Base-by-base conservation (phyloP, 2,113 vertebrate species). In the Hypanus sabinus region DNA sequence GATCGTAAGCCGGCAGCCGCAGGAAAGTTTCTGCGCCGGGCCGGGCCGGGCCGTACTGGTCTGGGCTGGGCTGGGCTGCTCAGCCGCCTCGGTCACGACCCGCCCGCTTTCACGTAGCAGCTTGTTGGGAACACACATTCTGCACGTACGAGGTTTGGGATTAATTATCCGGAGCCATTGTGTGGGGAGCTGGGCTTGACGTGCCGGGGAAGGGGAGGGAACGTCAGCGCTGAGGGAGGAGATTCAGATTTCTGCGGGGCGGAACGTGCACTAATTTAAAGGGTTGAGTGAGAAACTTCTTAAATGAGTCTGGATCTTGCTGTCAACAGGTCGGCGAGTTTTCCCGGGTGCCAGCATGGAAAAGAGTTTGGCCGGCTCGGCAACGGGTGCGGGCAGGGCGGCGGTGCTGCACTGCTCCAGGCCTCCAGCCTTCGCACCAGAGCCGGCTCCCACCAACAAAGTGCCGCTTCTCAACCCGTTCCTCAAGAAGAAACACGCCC, bases 401-500 rank as follows among this genome's bases (percentile, higher is more conserved):
- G 5, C 97, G 94, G 96, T 94, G 14, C 95, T 98, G 91, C 94
- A 96, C 94, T 30, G 92, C 94, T 38, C 38, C 95, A 0, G 96
- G 95, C 96, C 96, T 95, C 95, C 36, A 95, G 95, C 70, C 85
- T 98, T 98, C 94, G 14, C 96, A 95, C 95, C 96, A 95, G 80
- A 97, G 94, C 95, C 98, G 90, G 97, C 97, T 94, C 96, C 98
- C 5, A 90, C 97, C 38, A 98, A 97, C 90, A 99, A 99, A 96
- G 98, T 99, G 85, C 96, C 98, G 10, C 96, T 98, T 0, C 96
- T 99, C 95, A 99, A 99, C 94, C 98, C 98, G n/a, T 98, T 97
- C 95, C 99, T 99, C 95, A 99, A 99, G 96, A 99, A 99, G 96
- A 99, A 99, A 94, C 97, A 97, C 91, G 96, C 95, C 76, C 97